Percentiles rank a stretch among this genome's conserved stretches.
phyloP scores from a whole-genome alignment of 2,888 invertebrate species.

The Cotesia congregata region DNA sequence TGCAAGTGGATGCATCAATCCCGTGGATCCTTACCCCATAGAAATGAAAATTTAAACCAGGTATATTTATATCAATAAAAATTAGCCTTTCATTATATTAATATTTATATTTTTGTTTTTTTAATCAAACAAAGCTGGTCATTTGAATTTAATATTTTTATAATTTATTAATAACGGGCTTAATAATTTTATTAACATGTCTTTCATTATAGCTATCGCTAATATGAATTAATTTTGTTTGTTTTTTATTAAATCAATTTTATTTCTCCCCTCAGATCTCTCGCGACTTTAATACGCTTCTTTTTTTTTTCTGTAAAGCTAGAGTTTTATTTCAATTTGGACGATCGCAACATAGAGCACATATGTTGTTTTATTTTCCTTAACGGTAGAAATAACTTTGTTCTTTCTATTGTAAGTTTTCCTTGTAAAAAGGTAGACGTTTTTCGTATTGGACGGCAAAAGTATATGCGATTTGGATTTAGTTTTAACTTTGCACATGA shows the following conservation, averaged over 20 bases:
- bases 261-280: conserved; percentile 3
- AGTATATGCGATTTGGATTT: neutral
- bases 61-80: conserved; percentile 60
- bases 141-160: neutral
- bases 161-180: neutral
- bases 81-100: neutral
- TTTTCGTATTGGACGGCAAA: neutral
- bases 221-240: neutral
- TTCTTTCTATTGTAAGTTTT: neutral
- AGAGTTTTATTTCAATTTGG: neutral
- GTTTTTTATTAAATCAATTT: neutral
- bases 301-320: neutral
- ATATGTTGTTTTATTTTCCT: neutral
- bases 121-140: conserved; percentile 2
- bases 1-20: conserved; percentile 69
- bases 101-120: neutral
- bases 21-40: conserved; percentile 60
- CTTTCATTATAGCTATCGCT: neutral
- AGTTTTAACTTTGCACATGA: too few relatives aligned
- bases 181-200: neutral
- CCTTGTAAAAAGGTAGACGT: neutral
- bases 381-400: neutral
- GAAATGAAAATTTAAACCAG: conserved; percentile 66
- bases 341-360: neutral
- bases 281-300: conserved; percentile 16